phyloP scores from a whole-genome alignment of 2,888 invertebrate species.

The Caenorhabditis macrosperma region DNA sequence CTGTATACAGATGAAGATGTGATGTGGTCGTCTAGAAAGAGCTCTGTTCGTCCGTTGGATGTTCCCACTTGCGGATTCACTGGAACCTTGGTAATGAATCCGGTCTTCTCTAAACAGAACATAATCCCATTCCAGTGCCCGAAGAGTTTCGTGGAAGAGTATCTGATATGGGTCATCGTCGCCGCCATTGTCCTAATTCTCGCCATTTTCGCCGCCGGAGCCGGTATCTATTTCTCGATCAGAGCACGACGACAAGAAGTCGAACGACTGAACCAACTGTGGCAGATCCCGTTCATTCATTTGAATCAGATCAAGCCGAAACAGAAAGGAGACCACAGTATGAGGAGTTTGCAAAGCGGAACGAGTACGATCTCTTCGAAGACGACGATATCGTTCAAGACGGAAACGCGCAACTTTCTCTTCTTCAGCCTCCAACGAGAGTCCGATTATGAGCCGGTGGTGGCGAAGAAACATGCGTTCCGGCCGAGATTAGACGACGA shows the following conservation, averaged over 20 bases:
- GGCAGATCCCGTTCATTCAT: conserved; percentile 65
- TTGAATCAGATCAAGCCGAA: conserved; percentile 37
- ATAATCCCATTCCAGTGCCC: conserved; percentile 45
- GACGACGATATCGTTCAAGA: conserved; percentile 51
- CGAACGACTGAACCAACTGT: conserved; percentile 59
- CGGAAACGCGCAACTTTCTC: conserved; percentile 58
- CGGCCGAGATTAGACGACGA: conserved; percentile 49
- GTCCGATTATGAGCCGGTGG: conserved; percentile 53
- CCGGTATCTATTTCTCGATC: conserved; percentile 32
- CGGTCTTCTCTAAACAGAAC: background rate
- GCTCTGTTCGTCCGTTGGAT: conserved; percentile 20
- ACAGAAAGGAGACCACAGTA: conserved; percentile 51
- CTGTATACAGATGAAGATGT: conserved; percentile 43
- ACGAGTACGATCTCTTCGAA: conserved; percentile 61
- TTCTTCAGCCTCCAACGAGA: conserved; percentile 53
- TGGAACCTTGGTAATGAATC: conserved; percentile 43
- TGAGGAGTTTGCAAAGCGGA: conserved; percentile 64
- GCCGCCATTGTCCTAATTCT: conserved; percentile 49
- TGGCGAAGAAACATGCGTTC: conserved; percentile 55
- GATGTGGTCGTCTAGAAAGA: conserved; percentile 37
- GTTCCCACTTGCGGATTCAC: conserved; percentile 65
- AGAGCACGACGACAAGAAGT: conserved; percentile 58
- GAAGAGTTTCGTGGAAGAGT: conserved; percentile 56
- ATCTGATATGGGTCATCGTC: conserved; percentile 61
- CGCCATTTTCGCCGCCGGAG: conserved; percentile 38